Conservation (phyloP, 2,113 vertebrate species). For the Heloderma charlesbogerti region DNA sequence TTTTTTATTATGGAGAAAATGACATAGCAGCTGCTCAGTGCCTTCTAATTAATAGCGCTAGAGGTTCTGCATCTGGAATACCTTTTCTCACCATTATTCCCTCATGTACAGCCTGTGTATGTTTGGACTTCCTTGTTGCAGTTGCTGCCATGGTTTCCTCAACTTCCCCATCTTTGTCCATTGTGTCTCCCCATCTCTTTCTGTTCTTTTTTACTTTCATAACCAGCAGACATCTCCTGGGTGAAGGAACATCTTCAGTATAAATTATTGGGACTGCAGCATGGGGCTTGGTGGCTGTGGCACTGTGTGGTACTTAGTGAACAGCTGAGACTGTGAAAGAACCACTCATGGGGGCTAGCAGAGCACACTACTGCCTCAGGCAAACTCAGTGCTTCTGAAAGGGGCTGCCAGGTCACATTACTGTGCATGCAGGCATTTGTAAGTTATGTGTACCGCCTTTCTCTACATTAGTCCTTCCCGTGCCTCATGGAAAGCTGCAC, state of each 20-base stretch:
- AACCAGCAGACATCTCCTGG: too few species aligned
- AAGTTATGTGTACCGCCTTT: not conserved
- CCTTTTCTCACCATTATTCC: too few species aligned
- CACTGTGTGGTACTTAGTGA: not conserved
- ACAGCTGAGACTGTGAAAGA: not conserved
- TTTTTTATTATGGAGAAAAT: too few species aligned
- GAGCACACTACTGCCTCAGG: not conserved
- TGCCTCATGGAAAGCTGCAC: not conserved
- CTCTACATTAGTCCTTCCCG: not conserved
- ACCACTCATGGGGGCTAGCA: not conserved
- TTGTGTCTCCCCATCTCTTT: not conserved
- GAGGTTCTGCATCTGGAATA: too few species aligned
- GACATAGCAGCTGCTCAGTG: too few species aligned
- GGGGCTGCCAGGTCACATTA: not conserved
- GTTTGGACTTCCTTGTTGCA: too few species aligned
- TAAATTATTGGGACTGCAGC: not conserved
- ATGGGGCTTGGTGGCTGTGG: not conserved
- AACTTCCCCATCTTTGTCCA: too few species aligned
- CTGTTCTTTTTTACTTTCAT: too few species aligned
- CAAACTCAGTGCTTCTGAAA: not conserved
- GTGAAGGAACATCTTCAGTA: not conserved
- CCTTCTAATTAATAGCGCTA: too few species aligned
- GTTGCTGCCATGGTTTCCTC: too few species aligned
- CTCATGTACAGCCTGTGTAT: too few species aligned
- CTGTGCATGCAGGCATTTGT: not conserved